Evolutionary conservation across 2,888 invertebrate genomes (phyloP).

Genomic region (Scaptomyza polygonia): DNA sequence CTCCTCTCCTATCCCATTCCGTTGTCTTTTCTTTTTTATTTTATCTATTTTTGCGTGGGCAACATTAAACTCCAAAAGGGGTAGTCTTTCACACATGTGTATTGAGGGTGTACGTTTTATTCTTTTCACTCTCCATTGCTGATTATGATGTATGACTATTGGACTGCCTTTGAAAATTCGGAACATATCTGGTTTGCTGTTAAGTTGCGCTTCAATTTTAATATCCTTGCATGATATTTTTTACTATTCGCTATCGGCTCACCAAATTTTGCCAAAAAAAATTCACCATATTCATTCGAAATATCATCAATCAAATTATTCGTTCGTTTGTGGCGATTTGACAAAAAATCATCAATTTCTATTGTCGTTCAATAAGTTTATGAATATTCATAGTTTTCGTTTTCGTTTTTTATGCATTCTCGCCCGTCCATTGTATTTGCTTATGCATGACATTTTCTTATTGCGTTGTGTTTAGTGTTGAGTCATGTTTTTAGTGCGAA

Average conservation of each 20-base stretch:
- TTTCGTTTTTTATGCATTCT: conserved; percentile 46
- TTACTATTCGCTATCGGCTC: conserved; percentile 46
- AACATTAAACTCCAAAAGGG: conserved; percentile 49
- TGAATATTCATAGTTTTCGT: conserved; percentile 72
- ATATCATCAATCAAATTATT: conserved; percentile 67
- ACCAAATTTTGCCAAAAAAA: conserved; percentile 49
- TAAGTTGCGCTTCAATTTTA: conserved; percentile 64
- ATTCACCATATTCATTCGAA: conserved; percentile 32
- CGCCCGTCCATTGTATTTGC: conserved; percentile 64
- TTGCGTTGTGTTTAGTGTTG: conserved; percentile 41
- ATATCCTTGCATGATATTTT: conserved; percentile 55
- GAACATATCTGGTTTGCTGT: conserved; percentile 27
- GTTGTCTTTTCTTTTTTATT: conserved; percentile 18
- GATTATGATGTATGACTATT: conserved; percentile 78
- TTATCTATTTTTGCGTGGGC: conserved; percentile 64
- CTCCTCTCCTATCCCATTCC: conserved; percentile 13
- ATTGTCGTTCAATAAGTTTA: conserved; percentile 74
- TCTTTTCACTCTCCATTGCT: conserved; percentile 34
- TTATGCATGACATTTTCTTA: conserved; percentile 55
- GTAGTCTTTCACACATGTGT: conserved; percentile 41
- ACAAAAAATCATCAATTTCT: conserved; percentile 77
- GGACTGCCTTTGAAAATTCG: conserved; percentile 19
- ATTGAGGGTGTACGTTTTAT: conserved; percentile 59
- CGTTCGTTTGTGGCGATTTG: conserved; percentile 54
- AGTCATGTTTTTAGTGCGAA: conserved; percentile 68